Percentiles rank a stretch among this genome's conserved stretches.
These are phyloP conservation scores for Caenorhabditis sulstoni DNA, from an alignment of 2,888 invertebrate genomes.

Conservation along the genomic window DNA sequence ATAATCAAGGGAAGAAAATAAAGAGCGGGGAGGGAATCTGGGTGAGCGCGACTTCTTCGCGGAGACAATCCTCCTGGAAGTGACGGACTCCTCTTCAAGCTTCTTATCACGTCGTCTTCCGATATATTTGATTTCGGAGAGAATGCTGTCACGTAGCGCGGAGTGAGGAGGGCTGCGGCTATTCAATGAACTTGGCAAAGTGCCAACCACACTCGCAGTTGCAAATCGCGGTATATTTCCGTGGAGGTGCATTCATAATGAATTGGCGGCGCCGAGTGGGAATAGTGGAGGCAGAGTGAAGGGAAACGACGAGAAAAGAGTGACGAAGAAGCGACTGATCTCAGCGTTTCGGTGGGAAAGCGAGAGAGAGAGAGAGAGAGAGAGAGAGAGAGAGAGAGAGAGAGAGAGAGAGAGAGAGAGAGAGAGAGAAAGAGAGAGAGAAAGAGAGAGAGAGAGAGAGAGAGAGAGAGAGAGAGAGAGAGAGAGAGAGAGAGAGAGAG, in stretches of 20 bases:
- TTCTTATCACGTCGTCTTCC: slow-evolving; percentile 1
- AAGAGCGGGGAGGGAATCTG: neutral
- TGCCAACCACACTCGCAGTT: slow-evolving; percentile 22
- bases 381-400: too few relatives aligned
- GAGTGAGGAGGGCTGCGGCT: too few relatives aligned
- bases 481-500: neutral
- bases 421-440: too few relatives aligned
- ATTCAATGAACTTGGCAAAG: slow-evolving; percentile 8
- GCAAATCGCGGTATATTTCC: slow-evolving; percentile 23
- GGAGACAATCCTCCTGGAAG: slow-evolving; percentile 26
- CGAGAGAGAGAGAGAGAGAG: neutral
- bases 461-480: too few relatives aligned
- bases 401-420: too few relatives aligned
- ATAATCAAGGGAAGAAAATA: slow-evolving; percentile 15
- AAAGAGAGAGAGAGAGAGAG: too few relatives aligned
- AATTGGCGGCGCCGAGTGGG: slow-evolving; percentile 19
- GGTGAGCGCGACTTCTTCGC: too few relatives aligned
- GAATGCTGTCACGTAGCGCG: slow-evolving; percentile 6
- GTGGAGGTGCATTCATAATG: slow-evolving; percentile 49
- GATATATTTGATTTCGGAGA: slow-evolving; percentile 21
- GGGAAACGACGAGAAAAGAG: neutral
- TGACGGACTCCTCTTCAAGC: slow-evolving; percentile 11
- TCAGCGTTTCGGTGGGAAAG: slow-evolving; percentile 14
- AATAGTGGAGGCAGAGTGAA: slow-evolving; percentile 14
- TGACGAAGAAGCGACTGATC: slow-evolving; percentile 15